phyloP scores from a whole-genome alignment of 1,140 invertebrate genomes.

The Aphidius ervi region DNA sequence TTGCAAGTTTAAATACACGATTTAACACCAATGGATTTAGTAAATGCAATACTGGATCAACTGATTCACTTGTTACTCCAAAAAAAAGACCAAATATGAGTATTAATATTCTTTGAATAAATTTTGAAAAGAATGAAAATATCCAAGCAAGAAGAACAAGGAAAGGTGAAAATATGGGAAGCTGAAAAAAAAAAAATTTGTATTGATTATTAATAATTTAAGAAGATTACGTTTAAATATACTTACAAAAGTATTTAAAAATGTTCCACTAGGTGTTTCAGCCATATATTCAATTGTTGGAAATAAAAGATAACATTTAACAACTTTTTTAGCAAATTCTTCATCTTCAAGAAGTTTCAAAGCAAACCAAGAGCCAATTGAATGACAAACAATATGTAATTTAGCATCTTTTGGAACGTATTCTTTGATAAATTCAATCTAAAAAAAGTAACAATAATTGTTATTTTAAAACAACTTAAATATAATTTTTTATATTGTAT shows the following conservation, averaged over 20 bases:
- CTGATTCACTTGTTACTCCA: conserved; percentile 46
- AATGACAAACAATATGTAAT: conserved; percentile 78
- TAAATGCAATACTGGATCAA: conserved; percentile 52
- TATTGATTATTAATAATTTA: conserved; percentile 16
- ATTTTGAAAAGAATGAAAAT: conserved; percentile 58
- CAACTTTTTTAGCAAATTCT: conserved; percentile 49
- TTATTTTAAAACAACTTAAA: conserved; percentile 10
- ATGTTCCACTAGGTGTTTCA: conserved; percentile 65
- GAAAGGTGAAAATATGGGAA: conserved; percentile 53
- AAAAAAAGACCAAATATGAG: conserved; percentile 49
- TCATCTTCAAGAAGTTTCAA: conserved; percentile 67
- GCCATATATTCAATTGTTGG: conserved; percentile 79
- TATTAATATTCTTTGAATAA: conserved; percentile 53
- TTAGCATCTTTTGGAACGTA: conserved; percentile 65
- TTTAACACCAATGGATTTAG: conserved; percentile 53
- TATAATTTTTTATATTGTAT: background rate
- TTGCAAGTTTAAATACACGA: conserved; percentile 59
- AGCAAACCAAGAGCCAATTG: conserved; percentile 77
- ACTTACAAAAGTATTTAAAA: conserved; percentile 55
- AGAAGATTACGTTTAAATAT: conserved; percentile 3
- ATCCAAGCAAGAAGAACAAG: conserved; percentile 58
- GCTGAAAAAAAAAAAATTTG: conserved; percentile 27
- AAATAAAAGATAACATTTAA: conserved; percentile 69
- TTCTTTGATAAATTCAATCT: conserved; percentile 67
- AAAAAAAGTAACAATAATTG: conserved; percentile 25